Base-by-base conservation (phyloP, 2,113 vertebrate species). In the Psilopsiagon aurifrons region DNA sequence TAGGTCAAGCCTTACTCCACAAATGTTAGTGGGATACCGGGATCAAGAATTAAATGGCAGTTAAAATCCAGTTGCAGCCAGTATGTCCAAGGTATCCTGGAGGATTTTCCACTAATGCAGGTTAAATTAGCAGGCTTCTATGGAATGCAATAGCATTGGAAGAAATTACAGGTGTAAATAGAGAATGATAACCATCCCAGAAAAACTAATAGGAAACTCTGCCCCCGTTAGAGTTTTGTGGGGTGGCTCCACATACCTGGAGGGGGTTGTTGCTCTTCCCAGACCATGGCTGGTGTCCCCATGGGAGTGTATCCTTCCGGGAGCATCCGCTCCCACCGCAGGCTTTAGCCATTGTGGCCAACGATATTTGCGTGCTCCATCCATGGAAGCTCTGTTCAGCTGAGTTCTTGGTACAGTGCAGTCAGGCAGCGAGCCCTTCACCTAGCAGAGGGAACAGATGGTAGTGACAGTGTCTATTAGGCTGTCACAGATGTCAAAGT, bases 101-200 rank as follows among this genome's bases (percentile, higher is more conserved):
- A 51, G 86, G 70, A 29, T 19, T 71, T 52, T 19, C 51, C 46
- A 10, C 10, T 9, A 6, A 8, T 10, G 15, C 16, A 7, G 57
- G 25, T 37, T 51, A 17, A 55, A 67, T 35, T 25, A 54, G 37
- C 44, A 77, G 79, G 27, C 14, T 54, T 22, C 27, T 35, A 24
- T 20, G 57, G 71, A 20, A 8, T 2, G 11, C 5, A 63, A 0
- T 0, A 35, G 18, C 3, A 0, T 19, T 1, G 2, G 49, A 28
- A 73, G 47, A 63, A 52, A 54, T 8, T 23, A 8, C 18, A 44
- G 51, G 44, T 43, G 33, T 33, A 46, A 60, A 24, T 0, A n/a
- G 57, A 13, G 52, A 35, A 4, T 0, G 4, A 27, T 18, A 62
- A 29, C 35, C 28, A 4, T 1, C 18, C 74, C 7, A 15, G 33